Base-by-base conservation (phyloP, 2,797 vertebrate genomes). In the Myripristis murdjan region DNA sequence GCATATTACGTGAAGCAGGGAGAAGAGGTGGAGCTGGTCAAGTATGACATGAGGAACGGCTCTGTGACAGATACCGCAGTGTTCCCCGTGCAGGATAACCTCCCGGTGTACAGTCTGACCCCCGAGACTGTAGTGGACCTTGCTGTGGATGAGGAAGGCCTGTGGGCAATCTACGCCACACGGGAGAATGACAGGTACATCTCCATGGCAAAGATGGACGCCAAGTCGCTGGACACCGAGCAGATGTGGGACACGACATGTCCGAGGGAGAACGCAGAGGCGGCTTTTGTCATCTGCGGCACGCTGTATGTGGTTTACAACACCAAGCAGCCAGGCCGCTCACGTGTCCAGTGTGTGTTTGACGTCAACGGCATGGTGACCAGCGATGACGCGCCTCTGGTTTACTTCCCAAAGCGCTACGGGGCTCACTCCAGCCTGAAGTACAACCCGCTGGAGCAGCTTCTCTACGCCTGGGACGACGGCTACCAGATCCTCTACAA, bases 401-500 rank as follows among this genome's bases (percentile, higher is more conserved):
- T 98, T 48, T 99, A 99, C 70, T 99, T 99, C 79, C 98, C 98
- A 49, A 98, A 97, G 70, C 95, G 98, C 33, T 99, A 98, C 0
- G 97, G 97, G 7, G 92, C 96, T 39, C 97, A 98, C 58, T 94
- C 98, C 83, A 97, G 97, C 82, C 93, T 99, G 83, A 98, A 98
- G 90, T 99, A 99, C 87, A 98, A 94, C 86, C 97, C 97, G 1
- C 90, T 82, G 0, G 98, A 99, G 89, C 94, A 96, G 85, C 95
- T 98, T 83, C 93, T 99, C 53, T 99, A 99, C 0, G 98, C 97
- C 78, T 99, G 98, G 98, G 98, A 99, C 0, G 97, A 99, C 0
- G 98, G 98, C 63, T 99, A 99, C 90, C 98, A 99, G 93, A 96
- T 99, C 82, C 93, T 98, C 44, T 99, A 99, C 90, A 98, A 97